phyloP scores from a whole-genome alignment of 2,797 vertebrate genomes.

The Pseudochromis fuscus region DNA sequence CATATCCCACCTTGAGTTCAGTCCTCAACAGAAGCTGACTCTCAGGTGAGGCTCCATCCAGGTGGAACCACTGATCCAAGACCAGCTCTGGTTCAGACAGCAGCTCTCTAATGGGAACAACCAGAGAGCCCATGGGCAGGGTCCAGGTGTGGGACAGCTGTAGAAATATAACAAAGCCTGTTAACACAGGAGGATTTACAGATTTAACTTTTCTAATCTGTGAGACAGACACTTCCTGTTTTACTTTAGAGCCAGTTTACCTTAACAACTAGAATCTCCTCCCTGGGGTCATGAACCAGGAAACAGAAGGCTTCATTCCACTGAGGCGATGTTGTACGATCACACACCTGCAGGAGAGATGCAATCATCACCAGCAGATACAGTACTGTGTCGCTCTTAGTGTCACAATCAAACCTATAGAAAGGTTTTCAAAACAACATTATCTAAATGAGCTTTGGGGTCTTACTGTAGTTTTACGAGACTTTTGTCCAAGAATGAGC shows the following conservation, averaged over 20 bases:
- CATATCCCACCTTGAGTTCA: slow-evolving; percentile 88
- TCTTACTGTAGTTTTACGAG: slow-evolving; percentile 90
- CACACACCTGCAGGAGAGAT: slow-evolving; percentile 81
- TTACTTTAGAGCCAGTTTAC: slow-evolving; percentile 70
- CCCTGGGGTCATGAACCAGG: slow-evolving; percentile 86
- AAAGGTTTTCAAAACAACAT: background rate
- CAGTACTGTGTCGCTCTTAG: background rate
- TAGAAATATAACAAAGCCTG: slow-evolving; percentile 16
- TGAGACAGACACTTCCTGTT: background rate
- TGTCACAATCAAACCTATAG: no score
- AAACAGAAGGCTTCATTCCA: slow-evolving; percentile 93
- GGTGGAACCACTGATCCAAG: slow-evolving; percentile 89
- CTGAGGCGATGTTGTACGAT: slow-evolving; percentile 85
- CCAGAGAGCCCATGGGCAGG: slow-evolving; percentile 84
- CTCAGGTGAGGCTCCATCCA: slow-evolving; percentile 84
- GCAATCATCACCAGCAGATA: no score
- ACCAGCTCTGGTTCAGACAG: slow-evolving; percentile 86
- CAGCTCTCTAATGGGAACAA: slow-evolving; percentile 88
- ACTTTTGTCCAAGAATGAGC: slow-evolving; percentile 80
- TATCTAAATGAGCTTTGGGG: background rate
- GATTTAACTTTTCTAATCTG: background rate
- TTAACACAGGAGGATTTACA: background rate
- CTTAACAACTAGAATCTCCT: slow-evolving; percentile 89
- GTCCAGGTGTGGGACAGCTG: slow-evolving; percentile 86
- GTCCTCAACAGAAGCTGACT: slow-evolving; percentile 89